A percentile compares a stretch with the other conserved stretches of the same genome.
These are phyloP conservation scores for Poeciliopsis paucimaculata DNA, from an alignment of 2,797 vertebrate species.

Conservation along the genomic window DNA sequence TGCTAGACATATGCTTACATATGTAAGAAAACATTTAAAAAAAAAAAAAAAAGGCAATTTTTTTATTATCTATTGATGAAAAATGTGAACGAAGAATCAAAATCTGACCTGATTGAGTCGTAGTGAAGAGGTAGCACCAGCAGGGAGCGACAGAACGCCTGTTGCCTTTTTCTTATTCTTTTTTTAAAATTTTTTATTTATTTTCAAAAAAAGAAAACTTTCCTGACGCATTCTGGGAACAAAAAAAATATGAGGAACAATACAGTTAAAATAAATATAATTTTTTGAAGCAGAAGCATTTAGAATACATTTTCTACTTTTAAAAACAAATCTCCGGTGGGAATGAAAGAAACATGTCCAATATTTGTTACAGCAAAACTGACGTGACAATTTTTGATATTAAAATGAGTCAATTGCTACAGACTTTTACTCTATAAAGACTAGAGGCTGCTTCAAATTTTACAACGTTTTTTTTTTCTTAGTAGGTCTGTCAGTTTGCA, in stretches of 20 bases:
- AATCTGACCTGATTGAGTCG: background rate
- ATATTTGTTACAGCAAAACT: no score
- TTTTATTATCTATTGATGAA: background rate
- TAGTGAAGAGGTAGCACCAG: background rate
- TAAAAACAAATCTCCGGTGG: background rate
- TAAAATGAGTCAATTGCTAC: background rate
- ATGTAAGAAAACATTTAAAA: background rate
- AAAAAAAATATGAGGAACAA: background rate
- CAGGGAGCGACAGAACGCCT: background rate
- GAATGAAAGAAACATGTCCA: background rate
- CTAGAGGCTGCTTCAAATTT: background rate
- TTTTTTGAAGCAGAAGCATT: background rate
- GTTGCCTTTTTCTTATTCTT: background rate
- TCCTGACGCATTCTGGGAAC: background rate
- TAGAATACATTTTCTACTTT: background rate
- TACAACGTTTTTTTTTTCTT: background rate
- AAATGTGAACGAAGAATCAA: background rate
- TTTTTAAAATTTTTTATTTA: background rate
- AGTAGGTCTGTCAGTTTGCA: background rate
- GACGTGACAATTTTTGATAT: background rate
- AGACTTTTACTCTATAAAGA: background rate
- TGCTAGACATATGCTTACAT: no score
- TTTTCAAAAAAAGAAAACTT: background rate
- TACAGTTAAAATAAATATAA: background rate
- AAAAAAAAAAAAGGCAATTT: no score